phyloP scores from a whole-genome alignment of 2,888 invertebrate species.

The Thereva unica region DNA sequence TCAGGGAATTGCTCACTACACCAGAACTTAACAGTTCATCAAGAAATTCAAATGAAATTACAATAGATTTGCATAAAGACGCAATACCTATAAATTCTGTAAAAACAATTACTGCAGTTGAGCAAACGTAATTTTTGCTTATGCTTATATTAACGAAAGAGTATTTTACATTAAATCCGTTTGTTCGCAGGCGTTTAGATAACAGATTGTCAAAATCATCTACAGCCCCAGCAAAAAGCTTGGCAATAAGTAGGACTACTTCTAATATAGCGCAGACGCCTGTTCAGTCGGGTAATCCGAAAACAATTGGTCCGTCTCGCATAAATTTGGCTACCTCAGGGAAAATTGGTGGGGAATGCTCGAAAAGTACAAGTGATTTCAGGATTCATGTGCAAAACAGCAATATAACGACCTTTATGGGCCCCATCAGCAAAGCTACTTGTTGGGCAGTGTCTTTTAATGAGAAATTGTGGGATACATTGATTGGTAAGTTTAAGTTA shows the following conservation, averaged over 20 bases:
- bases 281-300: background rate
- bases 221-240: constrained; percentile 43
- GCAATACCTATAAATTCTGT: constrained; percentile 36
- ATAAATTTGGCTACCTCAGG: constrained; percentile 44
- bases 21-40: constrained; percentile 46
- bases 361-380: constrained; percentile 57
- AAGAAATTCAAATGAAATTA: constrained; percentile 38
- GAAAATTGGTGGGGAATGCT: constrained; percentile 49
- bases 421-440: constrained; percentile 63
- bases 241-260: constrained; percentile 43
- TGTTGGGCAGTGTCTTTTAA: constrained; percentile 62
- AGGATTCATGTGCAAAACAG: constrained; percentile 60
- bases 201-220: constrained; percentile 49
- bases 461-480: constrained; percentile 72
- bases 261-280: constrained; percentile 33
- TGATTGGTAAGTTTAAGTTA: constrained; percentile 60
- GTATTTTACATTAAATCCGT: constrained; percentile 9
- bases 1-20: constrained; percentile 38
- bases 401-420: constrained; percentile 64
- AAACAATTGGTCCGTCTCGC: constrained; percentile 40
- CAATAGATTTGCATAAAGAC: constrained; percentile 38
- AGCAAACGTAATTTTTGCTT: constrained; percentile 45
- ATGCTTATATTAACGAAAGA: background rate
- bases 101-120: constrained; percentile 47
- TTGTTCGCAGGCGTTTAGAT: constrained; percentile 49